Base-by-base conservation (phyloP, 2,888 invertebrate species). In the Clanis bilineata region DNA sequence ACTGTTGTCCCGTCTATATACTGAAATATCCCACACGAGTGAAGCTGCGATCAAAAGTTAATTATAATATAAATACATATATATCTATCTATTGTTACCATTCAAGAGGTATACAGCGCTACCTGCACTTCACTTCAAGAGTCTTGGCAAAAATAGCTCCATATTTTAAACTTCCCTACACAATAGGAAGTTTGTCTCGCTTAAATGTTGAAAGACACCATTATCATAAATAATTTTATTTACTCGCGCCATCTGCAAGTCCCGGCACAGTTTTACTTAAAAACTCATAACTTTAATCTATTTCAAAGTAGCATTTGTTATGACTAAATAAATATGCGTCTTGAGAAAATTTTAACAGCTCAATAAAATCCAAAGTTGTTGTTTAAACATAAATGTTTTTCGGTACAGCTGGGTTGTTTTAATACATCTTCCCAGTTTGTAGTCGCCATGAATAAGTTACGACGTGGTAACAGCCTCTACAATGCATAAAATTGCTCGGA, bases 371-470 rank as follows among this genome's bases (percentile, higher is more conserved):
- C 61, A 51, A 58, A 59, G 68, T 58, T 62, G 68, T 58, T 61
- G 61, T 67, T 67, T 57, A 56, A 65, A 63, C 68, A 67, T 67
- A 65, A 67, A 71, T 66, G 69, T 67, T 69, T 64, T 70, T 66
- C 62, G 22, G 47, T 59, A 62, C 64, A 63, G 65, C 62, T 64
- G 61, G 63, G 56, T 59, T 60, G 21, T 62, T 64, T 47, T 51
- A 66, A 62, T 57, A 44, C 43, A 25, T 61, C 58, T 65, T 62
- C 51, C 55, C 60, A 67, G 66, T 68, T 64, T 67, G 62, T 61
- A 56, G 62, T 44, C 45, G 58, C 47, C 44, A 70, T 75, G 72
- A 75, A 76, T 75, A 73, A 73, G 56, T 68, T 60, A 70, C 60
- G 41, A 41, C 41, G 43, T 22, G 15, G 28, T 47, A 47, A 25